phyloP scores from a whole-genome alignment of 2,888 invertebrate species.

The Sesamia inferens region DNA sequence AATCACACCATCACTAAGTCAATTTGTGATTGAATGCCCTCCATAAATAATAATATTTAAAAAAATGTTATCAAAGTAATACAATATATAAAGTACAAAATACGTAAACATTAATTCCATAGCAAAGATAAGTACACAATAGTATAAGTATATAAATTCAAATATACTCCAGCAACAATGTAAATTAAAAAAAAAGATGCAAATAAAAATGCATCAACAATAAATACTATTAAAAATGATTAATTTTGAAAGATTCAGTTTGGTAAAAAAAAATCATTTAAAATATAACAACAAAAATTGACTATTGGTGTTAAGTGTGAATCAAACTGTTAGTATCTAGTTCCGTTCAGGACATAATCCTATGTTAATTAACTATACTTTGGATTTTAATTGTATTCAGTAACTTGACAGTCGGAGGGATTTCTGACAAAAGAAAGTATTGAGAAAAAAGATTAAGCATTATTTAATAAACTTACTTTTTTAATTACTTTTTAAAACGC shows the following conservation, averaged over 20 bases:
- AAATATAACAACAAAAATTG: slow-evolving; percentile 64
- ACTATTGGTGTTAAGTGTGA: slow-evolving; percentile 75
- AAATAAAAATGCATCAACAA: slow-evolving; percentile 73
- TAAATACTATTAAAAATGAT: slow-evolving; percentile 61
- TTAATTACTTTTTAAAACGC: not conserved
- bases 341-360: slow-evolving; percentile 51
- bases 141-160: slow-evolving; percentile 60
- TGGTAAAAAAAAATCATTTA: slow-evolving; percentile 37
- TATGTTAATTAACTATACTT: slow-evolving; percentile 24
- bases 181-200: slow-evolving; percentile 55
- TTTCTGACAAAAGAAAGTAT: not conserved
- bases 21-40: slow-evolving; percentile 63
- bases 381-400: slow-evolving; percentile 5
- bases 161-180: slow-evolving; percentile 66
- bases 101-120: slow-evolving; percentile 68
- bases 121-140: slow-evolving; percentile 78
- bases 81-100: slow-evolving; percentile 62
- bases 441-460: not conserved
- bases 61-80: slow-evolving; percentile 34
- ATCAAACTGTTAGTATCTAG: slow-evolving; percentile 67
- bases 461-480: not conserved
- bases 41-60: slow-evolving; percentile 43
- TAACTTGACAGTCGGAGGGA: slow-evolving; percentile 8
- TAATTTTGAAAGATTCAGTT: slow-evolving; percentile 54
- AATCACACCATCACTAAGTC: slow-evolving; percentile 82